Base-by-base conservation (phyloP, 2,113 vertebrate species). In the Ceyx cyanopectus region DNA sequence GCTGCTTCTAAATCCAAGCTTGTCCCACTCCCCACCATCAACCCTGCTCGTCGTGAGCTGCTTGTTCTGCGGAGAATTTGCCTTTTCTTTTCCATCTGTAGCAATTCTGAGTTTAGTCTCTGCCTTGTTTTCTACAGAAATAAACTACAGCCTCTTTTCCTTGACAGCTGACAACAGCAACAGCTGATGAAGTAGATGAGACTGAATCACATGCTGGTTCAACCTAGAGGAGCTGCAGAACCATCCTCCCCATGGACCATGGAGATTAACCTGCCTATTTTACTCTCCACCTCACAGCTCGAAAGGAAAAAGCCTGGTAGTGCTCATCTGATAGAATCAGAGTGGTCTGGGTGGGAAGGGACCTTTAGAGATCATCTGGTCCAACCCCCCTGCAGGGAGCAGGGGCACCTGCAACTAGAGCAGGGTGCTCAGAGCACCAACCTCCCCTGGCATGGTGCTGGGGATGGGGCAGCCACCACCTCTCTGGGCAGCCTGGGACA, bases 1-100 rank as follows among this genome's bases (percentile, higher is more conserved):
- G 84, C 65, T 88, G 89, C 76, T 90, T 50, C 83, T 77, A 90
- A 57, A 94, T 84, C 57, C 96, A 79, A 76, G 19, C 41, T 74
- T 88, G 48, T 90, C 43, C 79, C 84, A 61, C 14, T 46, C 68
- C 92, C 91, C 88, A 72, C 41, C 73, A 76, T 67, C 60, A 84
- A 21, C 48, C 75, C 41, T 43, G 69, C 18, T 65, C n/a, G 69
- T 14, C 34, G 41, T 43, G 53, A 66, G 67, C 76, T 2, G 2
- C 37, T 69, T 79, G 51, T 14, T 68, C 20, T 26, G 26, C 4
- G 37, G 30, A 90, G 14, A 86, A 75, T 46, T 56, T 19, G 48
- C 34, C 10, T 61, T 65, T 32, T 61, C 37, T 26, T 32, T 76
- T n/a, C 10, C 81, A 82, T 77, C 24, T 63, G 45, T 30, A 85